Conservation (phyloP, 1,140 invertebrate genomes). For the Temnothorax longispinosus region DNA sequence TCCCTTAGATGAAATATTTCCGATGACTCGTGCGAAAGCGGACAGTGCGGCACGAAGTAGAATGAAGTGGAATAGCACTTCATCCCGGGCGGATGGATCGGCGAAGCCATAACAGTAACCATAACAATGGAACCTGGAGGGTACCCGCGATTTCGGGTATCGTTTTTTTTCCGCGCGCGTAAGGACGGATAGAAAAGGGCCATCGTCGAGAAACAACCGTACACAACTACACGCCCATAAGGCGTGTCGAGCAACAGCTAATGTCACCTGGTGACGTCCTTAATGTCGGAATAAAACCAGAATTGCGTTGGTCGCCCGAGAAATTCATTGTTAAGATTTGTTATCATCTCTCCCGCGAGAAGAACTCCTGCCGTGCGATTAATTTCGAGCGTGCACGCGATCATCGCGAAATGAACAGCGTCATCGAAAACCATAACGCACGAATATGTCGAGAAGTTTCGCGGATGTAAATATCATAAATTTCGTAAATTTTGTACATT, state of each 20-base stretch:
- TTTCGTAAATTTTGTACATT: neutral
- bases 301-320: too few relatives aligned
- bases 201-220: conserved; percentile 20
- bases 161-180: conserved; percentile 55
- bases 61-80: conserved; percentile 68
- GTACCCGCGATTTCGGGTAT: conserved; percentile 67
- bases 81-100: conserved; percentile 68
- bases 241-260: neutral
- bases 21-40: conserved; percentile 72
- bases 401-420: neutral
- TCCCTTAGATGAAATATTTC: conserved; percentile 72
- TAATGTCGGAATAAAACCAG: conserved; percentile 13
- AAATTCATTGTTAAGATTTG: conserved; percentile 25
- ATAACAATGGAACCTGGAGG: conserved; percentile 67
- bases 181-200: conserved; percentile 6
- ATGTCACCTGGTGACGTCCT: conserved; percentile 8
- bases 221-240: neutral
- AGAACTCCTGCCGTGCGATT: neutral
- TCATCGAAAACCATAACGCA: neutral
- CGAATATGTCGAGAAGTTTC: conserved; percentile 18
- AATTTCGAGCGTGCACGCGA: neutral
- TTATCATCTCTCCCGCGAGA: neutral
- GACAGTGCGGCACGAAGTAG: conserved; percentile 51
- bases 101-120: conserved; percentile 68
- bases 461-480: conserved; percentile 12